phyloP scores from a whole-genome alignment of 2,888 invertebrate species.

The Drosophila leonis region DNA sequence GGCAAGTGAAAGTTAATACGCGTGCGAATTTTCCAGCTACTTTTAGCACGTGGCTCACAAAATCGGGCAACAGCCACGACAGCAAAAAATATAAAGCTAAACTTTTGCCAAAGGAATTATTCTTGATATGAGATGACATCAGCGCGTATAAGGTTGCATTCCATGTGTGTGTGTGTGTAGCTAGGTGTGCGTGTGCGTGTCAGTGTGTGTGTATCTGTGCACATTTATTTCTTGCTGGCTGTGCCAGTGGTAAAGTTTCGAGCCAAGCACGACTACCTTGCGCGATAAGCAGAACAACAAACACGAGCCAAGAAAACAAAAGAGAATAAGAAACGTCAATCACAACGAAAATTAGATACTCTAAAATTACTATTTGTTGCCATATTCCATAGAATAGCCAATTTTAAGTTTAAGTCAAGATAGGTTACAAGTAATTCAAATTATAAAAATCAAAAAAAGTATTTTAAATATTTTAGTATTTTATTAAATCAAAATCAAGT shows the following conservation, averaged over 20 bases:
- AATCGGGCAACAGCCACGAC: slow-evolving; percentile 24
- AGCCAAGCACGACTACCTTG: slow-evolving; percentile 45
- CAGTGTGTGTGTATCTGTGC: slow-evolving; percentile 15
- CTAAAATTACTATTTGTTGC: neutral
- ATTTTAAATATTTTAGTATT: neutral
- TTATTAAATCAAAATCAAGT: neutral
- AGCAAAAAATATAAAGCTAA: slow-evolving; percentile 48
- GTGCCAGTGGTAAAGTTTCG: slow-evolving; percentile 62
- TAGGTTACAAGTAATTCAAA: neutral
- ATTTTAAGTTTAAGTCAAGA: neutral
- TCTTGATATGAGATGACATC: slow-evolving; percentile 74
- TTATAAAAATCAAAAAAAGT: neutral
- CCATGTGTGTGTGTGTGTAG: slow-evolving; percentile 14
- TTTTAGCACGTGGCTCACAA: slow-evolving; percentile 34
- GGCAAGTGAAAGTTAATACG: slow-evolving; percentile 74
- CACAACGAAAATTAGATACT: neutral
- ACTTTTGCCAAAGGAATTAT: slow-evolving; percentile 71
- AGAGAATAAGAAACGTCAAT: too few relatives aligned
- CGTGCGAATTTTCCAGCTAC: slow-evolving; percentile 68
- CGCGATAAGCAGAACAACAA: slow-evolving; percentile 59
- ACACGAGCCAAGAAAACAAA: slow-evolving; percentile 22
- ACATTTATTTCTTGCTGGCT: slow-evolving; percentile 25
- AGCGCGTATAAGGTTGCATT: slow-evolving; percentile 64
- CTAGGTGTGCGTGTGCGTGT: neutral
- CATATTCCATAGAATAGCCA: too few relatives aligned